Evolutionary conservation across 2,888 invertebrate species (phyloP).

Genomic region (Parochlus steinenii): DNA sequence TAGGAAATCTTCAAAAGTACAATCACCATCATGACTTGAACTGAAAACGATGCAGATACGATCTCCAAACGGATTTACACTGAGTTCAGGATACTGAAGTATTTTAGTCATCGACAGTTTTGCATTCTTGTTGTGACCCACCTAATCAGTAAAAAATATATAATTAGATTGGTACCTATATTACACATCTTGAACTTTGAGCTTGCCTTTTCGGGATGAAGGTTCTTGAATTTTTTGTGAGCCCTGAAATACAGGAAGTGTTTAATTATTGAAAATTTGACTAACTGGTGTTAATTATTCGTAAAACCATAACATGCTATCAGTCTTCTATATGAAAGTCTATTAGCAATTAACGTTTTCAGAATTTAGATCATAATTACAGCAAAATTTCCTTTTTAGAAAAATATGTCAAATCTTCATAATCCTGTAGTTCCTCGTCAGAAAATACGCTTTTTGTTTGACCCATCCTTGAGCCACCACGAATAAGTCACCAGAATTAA

Average conservation of each 20-base stretch:
- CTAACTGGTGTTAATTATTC: too few relatives aligned
- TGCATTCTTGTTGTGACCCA: slow-evolving; percentile 74
- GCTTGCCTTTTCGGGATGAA: slow-evolving; percentile 82
- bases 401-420: slow-evolving; percentile 87
- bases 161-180: too few relatives aligned
- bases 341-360: not conserved
- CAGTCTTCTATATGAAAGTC: too few relatives aligned
- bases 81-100: slow-evolving; percentile 69
- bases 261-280: slow-evolving; percentile 7
- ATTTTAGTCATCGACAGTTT: slow-evolving; percentile 72
- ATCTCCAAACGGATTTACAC: slow-evolving; percentile 83
- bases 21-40: slow-evolving; percentile 73
- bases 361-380: slow-evolving; percentile 38
- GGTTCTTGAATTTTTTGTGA: slow-evolving; percentile 74
- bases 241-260: slow-evolving; percentile 40
- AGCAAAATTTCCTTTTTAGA: slow-evolving; percentile 82
- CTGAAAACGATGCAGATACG: slow-evolving; percentile 85
- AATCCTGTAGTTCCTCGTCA: slow-evolving; percentile 78
- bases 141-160: too few relatives aligned
- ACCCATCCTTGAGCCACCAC: too few relatives aligned
- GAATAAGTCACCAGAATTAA: too few relatives aligned
- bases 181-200: too few relatives aligned
- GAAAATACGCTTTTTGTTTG: slow-evolving; percentile 71
- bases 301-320: too few relatives aligned
- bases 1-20: too few relatives aligned